These are phyloP conservation scores for Lasioglossum oenotherae DNA, from an alignment of 2,888 invertebrate genomes.

Conservation along the genomic window DNA sequence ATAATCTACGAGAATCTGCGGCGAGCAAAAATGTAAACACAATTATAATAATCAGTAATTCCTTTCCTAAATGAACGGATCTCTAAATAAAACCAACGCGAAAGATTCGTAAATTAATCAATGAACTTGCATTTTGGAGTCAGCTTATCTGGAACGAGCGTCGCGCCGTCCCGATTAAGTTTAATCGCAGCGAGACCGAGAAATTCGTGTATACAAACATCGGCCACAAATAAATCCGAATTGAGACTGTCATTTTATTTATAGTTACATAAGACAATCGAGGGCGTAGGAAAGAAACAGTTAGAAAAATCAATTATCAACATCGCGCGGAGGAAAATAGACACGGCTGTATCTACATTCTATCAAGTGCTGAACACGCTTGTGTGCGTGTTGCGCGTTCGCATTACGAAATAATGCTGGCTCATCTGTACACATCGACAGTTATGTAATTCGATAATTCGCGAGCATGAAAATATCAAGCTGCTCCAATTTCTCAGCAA, in stretches of 20 bases:
- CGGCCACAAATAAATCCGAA: not conserved
- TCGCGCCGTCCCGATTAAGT: not conserved
- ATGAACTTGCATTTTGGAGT: not conserved
- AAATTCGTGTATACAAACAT: constrained; percentile 13
- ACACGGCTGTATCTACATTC: not conserved
- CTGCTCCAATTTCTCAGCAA: not conserved
- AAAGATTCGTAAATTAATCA: not conserved
- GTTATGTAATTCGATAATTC: constrained; percentile 61
- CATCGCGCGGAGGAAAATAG: not conserved
- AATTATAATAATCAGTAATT: not conserved
- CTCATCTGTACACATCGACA: constrained; percentile 32
- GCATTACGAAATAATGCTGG: constrained; percentile 36
- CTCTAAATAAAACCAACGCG: too few relatives aligned
- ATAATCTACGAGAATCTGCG: not conserved
- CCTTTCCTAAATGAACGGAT: not conserved
- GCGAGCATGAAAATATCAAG: constrained; percentile 19
- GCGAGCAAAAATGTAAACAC: not conserved
- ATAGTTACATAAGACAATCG: not conserved
- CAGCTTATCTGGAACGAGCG: not conserved
- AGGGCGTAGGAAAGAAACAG: not conserved
- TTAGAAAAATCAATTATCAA: not conserved
- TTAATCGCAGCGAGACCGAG: not conserved
- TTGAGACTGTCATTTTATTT: constrained; percentile 5
- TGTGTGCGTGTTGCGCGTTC: not conserved
- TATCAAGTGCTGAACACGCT: not conserved